Percentiles rank a stretch among this genome's conserved stretches.
Evolutionary conservation across 1,140 invertebrate genomes (phyloP).

Genomic region (Tetraneura akinire): DNA sequence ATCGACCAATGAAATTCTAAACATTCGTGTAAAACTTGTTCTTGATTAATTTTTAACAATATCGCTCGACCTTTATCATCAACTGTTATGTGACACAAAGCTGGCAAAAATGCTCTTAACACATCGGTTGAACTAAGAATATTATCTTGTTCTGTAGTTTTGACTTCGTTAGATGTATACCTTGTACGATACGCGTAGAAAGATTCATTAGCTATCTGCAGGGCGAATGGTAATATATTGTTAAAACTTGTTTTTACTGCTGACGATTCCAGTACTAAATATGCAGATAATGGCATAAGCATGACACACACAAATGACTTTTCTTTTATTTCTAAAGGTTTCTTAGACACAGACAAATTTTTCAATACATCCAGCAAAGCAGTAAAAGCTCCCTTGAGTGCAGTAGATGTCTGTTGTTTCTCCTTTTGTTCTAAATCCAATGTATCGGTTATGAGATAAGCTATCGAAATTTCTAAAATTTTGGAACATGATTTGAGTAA

Average conservation of each 20-base stretch:
- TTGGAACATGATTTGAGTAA: slow-evolving; percentile 81
- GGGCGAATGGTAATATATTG: slow-evolving; percentile 74
- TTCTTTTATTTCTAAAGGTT: slow-evolving; percentile 69
- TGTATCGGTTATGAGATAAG: slow-evolving; percentile 78
- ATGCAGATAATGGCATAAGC: slow-evolving; percentile 79
- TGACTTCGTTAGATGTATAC: slow-evolving; percentile 62
- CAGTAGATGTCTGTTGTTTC: slow-evolving; percentile 84
- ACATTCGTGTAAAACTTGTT: slow-evolving; percentile 77
- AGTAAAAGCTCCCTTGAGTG: slow-evolving; percentile 86
- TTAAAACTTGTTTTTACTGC: slow-evolving; percentile 83
- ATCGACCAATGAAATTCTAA: slow-evolving; percentile 83
- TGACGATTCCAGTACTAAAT: slow-evolving; percentile 89
- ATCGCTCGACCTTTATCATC: slow-evolving; percentile 84
- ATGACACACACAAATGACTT: slow-evolving; percentile 80
- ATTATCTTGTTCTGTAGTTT: slow-evolving; percentile 63
- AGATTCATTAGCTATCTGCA: slow-evolving; percentile 77
- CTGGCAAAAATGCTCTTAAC: slow-evolving; percentile 79
- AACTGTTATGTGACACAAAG: slow-evolving; percentile 84
- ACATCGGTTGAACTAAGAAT: slow-evolving; percentile 71
- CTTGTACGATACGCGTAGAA: slow-evolving; percentile 67
- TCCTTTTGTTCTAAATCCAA: slow-evolving; percentile 85
- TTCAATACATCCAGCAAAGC: slow-evolving; percentile 76
- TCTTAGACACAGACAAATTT: slow-evolving; percentile 62
- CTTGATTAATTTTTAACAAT: slow-evolving; percentile 75
- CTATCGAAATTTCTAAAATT: slow-evolving; percentile 78